Percentiles rank a stretch among this genome's conserved stretches.
phyloP scores from a whole-genome alignment of 2,888 invertebrate species.

The Smittia sp. region DNA sequence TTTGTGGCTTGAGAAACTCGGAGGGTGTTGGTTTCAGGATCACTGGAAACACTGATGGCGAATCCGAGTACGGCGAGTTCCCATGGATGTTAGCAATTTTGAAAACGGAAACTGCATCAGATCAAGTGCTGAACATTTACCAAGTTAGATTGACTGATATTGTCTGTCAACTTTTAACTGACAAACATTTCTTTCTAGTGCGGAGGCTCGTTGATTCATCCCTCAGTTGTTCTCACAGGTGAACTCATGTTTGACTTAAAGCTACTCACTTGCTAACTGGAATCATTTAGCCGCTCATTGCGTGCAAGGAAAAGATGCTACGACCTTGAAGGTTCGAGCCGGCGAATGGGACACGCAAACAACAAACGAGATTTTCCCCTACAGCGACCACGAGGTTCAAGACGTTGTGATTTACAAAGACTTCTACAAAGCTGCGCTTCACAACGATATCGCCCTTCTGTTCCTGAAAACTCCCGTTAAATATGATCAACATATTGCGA shows the following conservation, averaged over 20 bases:
- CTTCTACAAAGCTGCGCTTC: slow-evolving; percentile 63
- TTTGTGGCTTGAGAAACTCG: slow-evolving; percentile 72
- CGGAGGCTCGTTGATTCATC: slow-evolving; percentile 50
- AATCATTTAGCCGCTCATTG: slow-evolving; percentile 77
- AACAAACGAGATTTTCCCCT: slow-evolving; percentile 64
- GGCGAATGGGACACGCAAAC: slow-evolving; percentile 84
- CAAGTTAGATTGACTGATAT: too few relatives aligned
- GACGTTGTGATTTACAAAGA: slow-evolving; percentile 61
- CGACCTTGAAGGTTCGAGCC: slow-evolving; percentile 58
- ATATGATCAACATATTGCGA: slow-evolving; percentile 65
- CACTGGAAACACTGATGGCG: slow-evolving; percentile 61
- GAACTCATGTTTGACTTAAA: background rate
- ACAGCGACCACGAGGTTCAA: slow-evolving; percentile 66
- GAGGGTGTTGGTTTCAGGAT: slow-evolving; percentile 72
- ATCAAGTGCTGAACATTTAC: too few relatives aligned
- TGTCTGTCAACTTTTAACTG: too few relatives aligned
- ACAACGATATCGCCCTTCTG: slow-evolving; percentile 72
- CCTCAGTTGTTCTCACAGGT: slow-evolving; percentile 43
- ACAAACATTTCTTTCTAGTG: slow-evolving; percentile 42
- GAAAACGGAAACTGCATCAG: slow-evolving; percentile 40
- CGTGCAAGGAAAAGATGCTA: slow-evolving; percentile 51
- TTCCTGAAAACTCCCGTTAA: slow-evolving; percentile 62
- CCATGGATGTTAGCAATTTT: slow-evolving; percentile 57
- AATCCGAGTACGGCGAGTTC: slow-evolving; percentile 57
- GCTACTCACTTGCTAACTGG: too few relatives aligned